A percentile compares a stretch with the other conserved stretches of the same genome.
phyloP scores from a whole-genome alignment of 2,888 invertebrate genomes.

The Theretra japonica region DNA sequence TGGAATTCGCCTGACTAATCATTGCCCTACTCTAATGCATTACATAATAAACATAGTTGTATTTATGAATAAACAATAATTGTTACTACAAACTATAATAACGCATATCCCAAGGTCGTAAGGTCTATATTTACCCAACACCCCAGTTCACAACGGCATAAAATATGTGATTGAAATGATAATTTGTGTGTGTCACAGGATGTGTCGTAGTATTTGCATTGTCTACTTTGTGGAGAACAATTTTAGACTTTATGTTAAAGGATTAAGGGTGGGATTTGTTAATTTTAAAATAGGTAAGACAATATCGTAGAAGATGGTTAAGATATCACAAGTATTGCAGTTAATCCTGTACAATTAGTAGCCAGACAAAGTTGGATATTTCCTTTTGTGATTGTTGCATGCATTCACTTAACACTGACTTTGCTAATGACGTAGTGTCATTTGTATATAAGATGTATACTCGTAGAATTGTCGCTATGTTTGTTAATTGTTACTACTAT shows the following conservation, averaged over 20 bases:
- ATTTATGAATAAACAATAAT: background rate
- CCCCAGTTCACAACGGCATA: slow-evolving; percentile 31
- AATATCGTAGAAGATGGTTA: slow-evolving; percentile 15
- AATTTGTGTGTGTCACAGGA: slow-evolving; percentile 46
- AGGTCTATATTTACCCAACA: slow-evolving; percentile 28
- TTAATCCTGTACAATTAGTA: slow-evolving; percentile 52
- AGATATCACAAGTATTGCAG: slow-evolving; percentile 39
- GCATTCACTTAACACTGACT: slow-evolving; percentile 9
- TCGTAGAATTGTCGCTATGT: too few species aligned
- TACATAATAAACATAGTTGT: slow-evolving; percentile 24
- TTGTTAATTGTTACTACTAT: too few species aligned
- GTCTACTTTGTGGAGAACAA: slow-evolving; percentile 31
- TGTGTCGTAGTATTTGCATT: slow-evolving; percentile 54
- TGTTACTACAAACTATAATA: slow-evolving; percentile 3
- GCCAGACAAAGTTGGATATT: slow-evolving; percentile 63
- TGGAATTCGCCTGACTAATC: slow-evolving; percentile 16
- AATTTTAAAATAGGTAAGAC: background rate
- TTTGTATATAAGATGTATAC: too few species aligned
- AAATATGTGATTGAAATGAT: slow-evolving; percentile 66
- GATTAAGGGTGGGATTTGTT: slow-evolving; percentile 37
- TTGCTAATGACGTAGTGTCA: too few species aligned
- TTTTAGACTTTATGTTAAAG: slow-evolving; percentile 33
- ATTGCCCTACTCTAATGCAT: background rate
- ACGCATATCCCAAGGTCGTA: slow-evolving; percentile 22
- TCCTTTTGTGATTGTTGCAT: slow-evolving; percentile 54